Conservation (phyloP, 2,888 invertebrate species). For the Hylaea fasciaria region DNA sequence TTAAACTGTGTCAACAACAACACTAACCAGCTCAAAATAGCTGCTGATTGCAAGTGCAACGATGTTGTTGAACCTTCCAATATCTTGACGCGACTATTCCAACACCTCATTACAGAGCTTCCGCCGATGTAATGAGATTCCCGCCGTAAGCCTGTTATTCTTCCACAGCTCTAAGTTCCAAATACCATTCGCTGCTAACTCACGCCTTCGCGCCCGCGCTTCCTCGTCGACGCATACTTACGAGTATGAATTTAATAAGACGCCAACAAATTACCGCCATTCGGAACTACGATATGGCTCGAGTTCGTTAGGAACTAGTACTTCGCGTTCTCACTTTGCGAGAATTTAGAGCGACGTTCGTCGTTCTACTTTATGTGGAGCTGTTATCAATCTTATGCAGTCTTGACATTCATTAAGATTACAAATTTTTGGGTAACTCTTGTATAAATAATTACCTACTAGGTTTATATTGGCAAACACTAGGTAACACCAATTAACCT, state of each 20-base stretch:
- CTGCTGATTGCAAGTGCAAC: background rate
- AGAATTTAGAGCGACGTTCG: conserved; percentile 12
- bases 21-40: background rate
- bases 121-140: conserved; percentile 28
- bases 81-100: conserved; percentile 8
- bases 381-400: conserved; percentile 6
- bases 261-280: conserved; percentile 69
- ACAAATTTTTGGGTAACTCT: too few relatives aligned
- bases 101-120: conserved; percentile 5
- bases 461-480: too few relatives aligned
- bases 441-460: too few relatives aligned
- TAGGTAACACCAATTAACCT: too few relatives aligned
- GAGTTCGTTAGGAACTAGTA: conserved; percentile 40
- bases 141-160: conserved; percentile 26
- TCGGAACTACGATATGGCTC: conserved; percentile 56
- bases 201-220: conserved; percentile 45
- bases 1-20: background rate
- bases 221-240: conserved; percentile 62
- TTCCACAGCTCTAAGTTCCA: conserved; percentile 12
- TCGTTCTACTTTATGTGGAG: conserved; percentile 15
- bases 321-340: conserved; percentile 5
- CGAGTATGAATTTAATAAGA: conserved; percentile 73
- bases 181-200: conserved; percentile 44
- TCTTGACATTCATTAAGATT: background rate
- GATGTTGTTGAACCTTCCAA: background rate